Percentiles rank a stretch among this genome's conserved stretches.
Evolutionary conservation across 2,797 vertebrate species (phyloP).

Genomic region (Parauchenoglanis punctatus): DNA sequence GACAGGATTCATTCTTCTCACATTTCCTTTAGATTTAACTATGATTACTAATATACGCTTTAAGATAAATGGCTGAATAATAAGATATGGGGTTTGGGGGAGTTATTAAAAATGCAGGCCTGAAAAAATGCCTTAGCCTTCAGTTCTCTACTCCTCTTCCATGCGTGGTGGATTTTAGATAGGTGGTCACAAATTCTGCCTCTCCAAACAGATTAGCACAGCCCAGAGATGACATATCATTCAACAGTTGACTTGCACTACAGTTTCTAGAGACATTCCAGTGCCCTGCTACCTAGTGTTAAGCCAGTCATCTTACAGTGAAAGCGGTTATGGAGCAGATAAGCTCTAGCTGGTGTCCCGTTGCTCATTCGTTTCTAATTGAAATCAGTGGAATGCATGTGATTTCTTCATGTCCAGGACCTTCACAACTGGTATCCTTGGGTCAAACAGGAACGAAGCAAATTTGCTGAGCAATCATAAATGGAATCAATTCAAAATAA

Average conservation of each 20-base stretch:
- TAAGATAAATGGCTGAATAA: not conserved
- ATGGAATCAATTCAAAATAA: not conserved
- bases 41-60: not conserved
- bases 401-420: not conserved
- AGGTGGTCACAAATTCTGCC: constrained; percentile 57
- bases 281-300: not conserved
- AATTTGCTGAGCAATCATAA: not conserved
- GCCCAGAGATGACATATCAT: not conserved
- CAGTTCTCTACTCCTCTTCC: not conserved
- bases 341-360: not conserved
- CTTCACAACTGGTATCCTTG: not conserved
- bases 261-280: not conserved
- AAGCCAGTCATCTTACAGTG: not conserved
- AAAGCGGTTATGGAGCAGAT: not conserved
- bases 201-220: not conserved
- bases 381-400: not conserved
- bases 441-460: not conserved
- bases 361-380: not conserved
- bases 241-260: not conserved
- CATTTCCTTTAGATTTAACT: not conserved
- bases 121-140: no score
- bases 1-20: no score
- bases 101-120: not conserved
- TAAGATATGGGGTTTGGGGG: not conserved
- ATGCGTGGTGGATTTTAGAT: constrained; percentile 52